Base-by-base conservation (phyloP, 2,113 vertebrate genomes). In the Ceuthmochares aereus region DNA sequence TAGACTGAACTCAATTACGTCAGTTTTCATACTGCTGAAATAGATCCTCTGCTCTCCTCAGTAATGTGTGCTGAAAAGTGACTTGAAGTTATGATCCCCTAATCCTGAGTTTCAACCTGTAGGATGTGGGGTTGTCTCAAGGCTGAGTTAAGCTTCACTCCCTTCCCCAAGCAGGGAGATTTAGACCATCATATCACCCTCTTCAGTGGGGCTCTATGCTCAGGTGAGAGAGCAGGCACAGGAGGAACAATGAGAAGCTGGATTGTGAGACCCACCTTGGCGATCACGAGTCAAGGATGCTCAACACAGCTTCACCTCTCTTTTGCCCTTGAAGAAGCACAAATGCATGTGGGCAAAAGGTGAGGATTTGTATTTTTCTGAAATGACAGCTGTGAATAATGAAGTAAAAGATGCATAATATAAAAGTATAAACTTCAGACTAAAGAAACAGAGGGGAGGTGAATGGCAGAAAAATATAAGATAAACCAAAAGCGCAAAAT, bases 221-320 rank as follows among this genome's bases (percentile, higher is more conserved):
- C 74, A 94, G 21, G 26, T 5, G 34, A 27, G 16, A 83, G 18
- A 56, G 51, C 22, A 58, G 27, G 30, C 76, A 67, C 4, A 25
- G 36, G 15, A 80, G 37, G 34, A 93, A 62, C 0, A 2, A 26
- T 0, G 4, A 13, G 21, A 90, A 86, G 34, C 26, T 4, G 0
- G 49, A 72, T 17, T 9, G n/a, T 6, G 14, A 94, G 52, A 90
- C 42, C 27, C 55, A 43, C 27, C 30, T 10, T 45, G 47, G 45
- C 84, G 30, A 89, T 15, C 75, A 68, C 13, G 32, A 42, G 30
- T 8, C 62, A 58, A 29, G 45, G 32, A 90, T 30, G 75, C 54
- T 80, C 59, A 34, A 43, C 40, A 40, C 55, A 94, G 51, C 26
- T 84, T 10, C 30, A 75, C 7, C 26, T 77, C 60, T 84, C 47